These are phyloP conservation scores for Griposia aprilina DNA, from an alignment of 2,888 invertebrate species.

Conservation along the genomic window DNA sequence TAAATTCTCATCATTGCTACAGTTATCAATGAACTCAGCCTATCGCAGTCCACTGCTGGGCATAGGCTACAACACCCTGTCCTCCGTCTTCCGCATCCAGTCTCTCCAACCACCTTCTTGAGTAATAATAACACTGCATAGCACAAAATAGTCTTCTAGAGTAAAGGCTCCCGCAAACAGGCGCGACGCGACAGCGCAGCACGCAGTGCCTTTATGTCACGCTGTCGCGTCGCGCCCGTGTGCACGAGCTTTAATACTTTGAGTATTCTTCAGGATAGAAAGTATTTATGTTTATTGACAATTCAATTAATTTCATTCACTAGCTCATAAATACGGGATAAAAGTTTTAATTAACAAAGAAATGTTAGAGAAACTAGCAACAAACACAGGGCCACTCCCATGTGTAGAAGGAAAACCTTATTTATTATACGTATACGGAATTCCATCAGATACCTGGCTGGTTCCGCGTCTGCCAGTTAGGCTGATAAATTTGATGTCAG, in stretches of 20 bases:
- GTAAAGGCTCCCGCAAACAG: too few species aligned
- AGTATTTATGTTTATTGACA: background rate
- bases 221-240: too few species aligned
- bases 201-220: too few species aligned
- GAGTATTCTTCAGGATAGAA: background rate
- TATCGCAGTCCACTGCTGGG: background rate
- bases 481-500: slow-evolving; percentile 65
- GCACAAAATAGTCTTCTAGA: background rate
- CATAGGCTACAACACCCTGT: background rate
- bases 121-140: background rate
- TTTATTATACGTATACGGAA: slow-evolving; percentile 55
- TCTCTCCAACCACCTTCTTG: background rate
- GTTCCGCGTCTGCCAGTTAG: slow-evolving; percentile 64
- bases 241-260: too few species aligned
- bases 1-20: background rate
- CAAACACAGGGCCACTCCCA: slow-evolving; percentile 45
- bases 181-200: too few species aligned
- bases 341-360: slow-evolving; percentile 30
- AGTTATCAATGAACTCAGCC: background rate
- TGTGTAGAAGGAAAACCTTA: slow-evolving; percentile 54
- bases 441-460: slow-evolving; percentile 59
- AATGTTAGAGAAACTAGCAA: slow-evolving; percentile 47
- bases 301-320: background rate
- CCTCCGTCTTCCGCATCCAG: background rate
- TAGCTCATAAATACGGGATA: background rate